Conservation (phyloP, 2,113 vertebrate genomes). For the Muscicapa adusta region DNA sequence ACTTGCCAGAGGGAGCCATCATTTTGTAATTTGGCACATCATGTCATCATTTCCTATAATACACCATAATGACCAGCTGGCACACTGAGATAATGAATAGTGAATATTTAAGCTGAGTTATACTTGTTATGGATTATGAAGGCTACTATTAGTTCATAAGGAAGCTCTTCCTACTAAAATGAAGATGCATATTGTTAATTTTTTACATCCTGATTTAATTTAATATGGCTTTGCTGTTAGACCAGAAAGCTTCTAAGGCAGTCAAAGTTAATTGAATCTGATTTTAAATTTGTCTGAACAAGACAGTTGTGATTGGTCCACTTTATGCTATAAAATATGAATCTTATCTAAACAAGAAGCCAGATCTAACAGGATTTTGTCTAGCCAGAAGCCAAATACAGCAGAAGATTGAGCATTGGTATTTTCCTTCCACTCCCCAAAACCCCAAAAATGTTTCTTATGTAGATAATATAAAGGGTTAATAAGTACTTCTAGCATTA, state of each 20-base stretch:
- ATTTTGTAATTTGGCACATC: conserved; percentile 19
- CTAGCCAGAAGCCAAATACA: background rate
- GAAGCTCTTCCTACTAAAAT: background rate
- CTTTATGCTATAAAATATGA: background rate
- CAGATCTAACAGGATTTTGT: background rate
- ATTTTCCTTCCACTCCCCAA: background rate
- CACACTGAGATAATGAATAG: conserved; percentile 32
- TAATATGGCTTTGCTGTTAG: background rate
- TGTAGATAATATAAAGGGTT: background rate
- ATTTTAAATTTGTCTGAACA: background rate
- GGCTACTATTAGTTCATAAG: background rate
- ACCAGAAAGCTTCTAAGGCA: background rate
- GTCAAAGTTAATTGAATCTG: background rate
- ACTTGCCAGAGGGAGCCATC: background rate
- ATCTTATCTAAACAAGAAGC: background rate
- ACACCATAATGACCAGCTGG: conserved; percentile 38
- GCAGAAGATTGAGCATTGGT: background rate
- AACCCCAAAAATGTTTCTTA: background rate
- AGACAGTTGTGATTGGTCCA: background rate
- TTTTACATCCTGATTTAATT: background rate
- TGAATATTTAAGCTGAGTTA: conserved; percentile 33
- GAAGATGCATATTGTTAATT: background rate
- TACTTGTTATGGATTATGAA: background rate
- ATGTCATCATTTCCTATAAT: conserved; percentile 32
- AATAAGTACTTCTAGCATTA: background rate